Evolutionary conservation across 2,888 invertebrate genomes (phyloP), one percentile per base, ranked within the genome.

Genomic region (Stegophylla sp.): DNA sequence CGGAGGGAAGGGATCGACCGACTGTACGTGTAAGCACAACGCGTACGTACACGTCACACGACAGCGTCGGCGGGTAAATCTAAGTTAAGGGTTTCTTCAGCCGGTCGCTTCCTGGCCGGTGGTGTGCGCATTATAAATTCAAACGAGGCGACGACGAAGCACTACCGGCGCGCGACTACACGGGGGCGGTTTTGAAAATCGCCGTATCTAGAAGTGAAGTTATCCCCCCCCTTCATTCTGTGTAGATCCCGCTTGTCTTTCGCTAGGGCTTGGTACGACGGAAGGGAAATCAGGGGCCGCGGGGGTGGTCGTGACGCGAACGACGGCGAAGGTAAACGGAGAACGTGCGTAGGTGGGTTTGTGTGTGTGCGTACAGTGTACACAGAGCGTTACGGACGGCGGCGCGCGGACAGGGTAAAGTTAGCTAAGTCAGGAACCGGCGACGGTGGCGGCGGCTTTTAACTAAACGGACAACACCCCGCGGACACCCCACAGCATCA

Each of bases 401-500:
- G 17, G 56, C 23, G 20, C 56, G 66, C 45, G 56, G 45, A 43
- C 69, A 10, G 66, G 66, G 79, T 71, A 79, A 79, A 79, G 61
- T 71, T 71, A 63, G 71, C 79, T 9, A 51, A 71, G 79, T 79
- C 79, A 61, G 69, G 67, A 77, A 41, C 79, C 79, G 76, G 61
- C 34, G 59, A 71, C 79, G 69, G 67, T 69, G 51, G 69, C 79
- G 76, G 61, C 34, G 59, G 79, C 79, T 69, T 79, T 79, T 79
- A 79, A 79, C 79, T 79, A 79, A 79, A 79, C 79, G 79, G 79
- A 79, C 79, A 71, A 79, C 79, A 63, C 41, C 69, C 69, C 34
- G 20, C n/a, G 3, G 28, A 20, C 20, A 20, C 43, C 66, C 43
- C 51, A 9, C 17, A 15, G 15, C 53, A 48, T n/a, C n/a, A n/a